These are phyloP conservation scores for Dendrocopos noguchii DNA, from an alignment of 2,113 vertebrate species.

Conservation along the genomic window DNA sequence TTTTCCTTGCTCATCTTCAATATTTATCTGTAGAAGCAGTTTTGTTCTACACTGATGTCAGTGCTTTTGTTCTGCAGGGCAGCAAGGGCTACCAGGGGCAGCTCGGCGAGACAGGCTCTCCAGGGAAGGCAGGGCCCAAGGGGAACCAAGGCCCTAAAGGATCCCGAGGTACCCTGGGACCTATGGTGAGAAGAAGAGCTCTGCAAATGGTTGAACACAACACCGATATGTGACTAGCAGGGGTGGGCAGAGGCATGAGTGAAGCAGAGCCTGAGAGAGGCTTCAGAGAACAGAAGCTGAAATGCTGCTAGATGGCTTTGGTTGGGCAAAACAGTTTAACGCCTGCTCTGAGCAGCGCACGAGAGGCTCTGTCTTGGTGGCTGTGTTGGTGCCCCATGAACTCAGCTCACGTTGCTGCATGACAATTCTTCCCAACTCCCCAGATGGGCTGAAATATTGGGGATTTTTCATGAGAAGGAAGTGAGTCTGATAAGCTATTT, in stretches of 20 bases:
- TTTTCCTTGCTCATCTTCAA: neutral
- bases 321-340: neutral
- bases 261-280: neutral
- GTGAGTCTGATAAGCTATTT: slow-evolving; percentile 48
- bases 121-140: slow-evolving; percentile 85
- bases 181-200: slow-evolving; percentile 84
- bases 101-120: slow-evolving; percentile 89
- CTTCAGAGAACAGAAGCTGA: neutral
- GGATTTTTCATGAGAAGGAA: slow-evolving; percentile 15
- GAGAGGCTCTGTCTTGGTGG: neutral
- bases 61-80: slow-evolving; percentile 78
- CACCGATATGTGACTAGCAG: neutral
- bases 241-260: neutral
- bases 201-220: neutral
- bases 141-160: slow-evolving; percentile 94
- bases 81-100: slow-evolving; percentile 92
- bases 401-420: neutral
- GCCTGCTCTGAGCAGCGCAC: neutral
- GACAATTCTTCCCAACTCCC: neutral
- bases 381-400: neutral
- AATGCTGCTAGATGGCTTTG: neutral
- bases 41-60: neutral
- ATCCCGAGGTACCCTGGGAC: slow-evolving; percentile 94
- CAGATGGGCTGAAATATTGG: slow-evolving; percentile 1
- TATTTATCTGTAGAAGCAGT: neutral